phyloP scores from a whole-genome alignment of 2,113 vertebrate species.

The cat (Felis catus) region DNA sequence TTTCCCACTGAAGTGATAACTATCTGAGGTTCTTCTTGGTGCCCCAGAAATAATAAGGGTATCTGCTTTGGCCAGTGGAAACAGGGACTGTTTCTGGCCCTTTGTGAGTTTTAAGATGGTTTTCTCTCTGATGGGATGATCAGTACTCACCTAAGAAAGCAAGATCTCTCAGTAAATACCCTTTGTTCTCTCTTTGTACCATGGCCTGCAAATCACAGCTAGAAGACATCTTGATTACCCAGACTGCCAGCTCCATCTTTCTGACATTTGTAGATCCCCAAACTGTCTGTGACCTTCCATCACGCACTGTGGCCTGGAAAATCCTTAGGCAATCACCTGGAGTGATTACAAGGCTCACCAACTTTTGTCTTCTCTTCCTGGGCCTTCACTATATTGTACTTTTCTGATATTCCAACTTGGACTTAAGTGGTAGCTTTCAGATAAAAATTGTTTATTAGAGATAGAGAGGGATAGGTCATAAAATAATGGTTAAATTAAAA shows the following conservation, averaged over 20 bases:
- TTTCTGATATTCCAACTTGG: neutral
- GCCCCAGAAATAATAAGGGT: neutral
- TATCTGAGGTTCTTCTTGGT: neutral
- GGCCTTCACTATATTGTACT: neutral
- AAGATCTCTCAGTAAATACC: too few relatives aligned
- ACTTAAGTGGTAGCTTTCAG: neutral
- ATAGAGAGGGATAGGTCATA: neutral
- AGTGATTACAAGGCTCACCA: accelerated
- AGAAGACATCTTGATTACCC: neutral
- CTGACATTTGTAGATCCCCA: neutral
- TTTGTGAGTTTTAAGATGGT: neutral
- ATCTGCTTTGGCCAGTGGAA: neutral
- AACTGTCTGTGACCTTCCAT: neutral
- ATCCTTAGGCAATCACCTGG: neutral
- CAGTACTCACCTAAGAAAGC: neutral
- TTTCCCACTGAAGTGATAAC: neutral
- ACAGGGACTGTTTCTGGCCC: neutral
- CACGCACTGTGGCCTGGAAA: neutral
- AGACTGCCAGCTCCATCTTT: neutral
- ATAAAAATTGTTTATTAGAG: neutral
- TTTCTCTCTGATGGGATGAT: neutral
- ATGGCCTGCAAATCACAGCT: neutral
- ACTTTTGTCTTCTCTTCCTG: neutral
- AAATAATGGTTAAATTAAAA: neutral
- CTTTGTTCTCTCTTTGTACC: neutral